Percentiles rank a stretch among this genome's conserved stretches.
Evolutionary conservation across 2,797 vertebrate species (phyloP).

Genomic region (Choloepus didactylus): DNA sequence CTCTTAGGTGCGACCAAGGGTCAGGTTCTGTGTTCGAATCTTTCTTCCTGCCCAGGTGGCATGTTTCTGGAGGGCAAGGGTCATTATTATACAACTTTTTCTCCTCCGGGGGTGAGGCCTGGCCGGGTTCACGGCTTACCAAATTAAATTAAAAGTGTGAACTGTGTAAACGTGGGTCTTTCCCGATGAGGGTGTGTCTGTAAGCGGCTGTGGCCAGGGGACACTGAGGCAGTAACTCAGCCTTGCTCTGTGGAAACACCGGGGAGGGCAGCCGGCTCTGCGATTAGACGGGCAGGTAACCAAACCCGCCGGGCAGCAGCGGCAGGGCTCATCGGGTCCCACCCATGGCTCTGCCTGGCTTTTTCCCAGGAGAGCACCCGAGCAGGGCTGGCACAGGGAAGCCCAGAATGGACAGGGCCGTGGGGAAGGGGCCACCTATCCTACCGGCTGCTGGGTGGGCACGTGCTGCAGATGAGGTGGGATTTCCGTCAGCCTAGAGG

Average conservation of each 20-base stretch:
- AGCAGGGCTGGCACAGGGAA: background rate
- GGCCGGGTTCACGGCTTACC: background rate
- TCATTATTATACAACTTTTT: background rate
- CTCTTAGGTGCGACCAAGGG: background rate
- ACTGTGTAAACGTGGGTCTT: background rate
- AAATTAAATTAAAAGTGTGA: conserved; percentile 23
- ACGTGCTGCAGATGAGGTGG: background rate
- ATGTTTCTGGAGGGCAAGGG: background rate
- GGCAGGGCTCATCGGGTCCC: background rate
- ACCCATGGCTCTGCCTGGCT: conserved; percentile 26
- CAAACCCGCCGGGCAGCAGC: background rate
- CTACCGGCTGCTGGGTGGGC: background rate
- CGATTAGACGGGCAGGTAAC: conserved; percentile 49
- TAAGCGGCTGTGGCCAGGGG: conserved; percentile 8
- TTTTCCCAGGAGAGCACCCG: conserved; percentile 25
- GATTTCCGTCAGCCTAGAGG: background rate
- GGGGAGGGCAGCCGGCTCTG: background rate
- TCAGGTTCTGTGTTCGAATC: background rate
- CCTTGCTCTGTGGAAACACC: background rate
- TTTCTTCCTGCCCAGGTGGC: background rate
- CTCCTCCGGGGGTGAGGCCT: background rate
- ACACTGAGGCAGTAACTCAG: background rate
- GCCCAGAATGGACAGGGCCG: background rate
- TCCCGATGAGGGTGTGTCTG: background rate
- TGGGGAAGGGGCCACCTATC: background rate